Conservation (phyloP, 2,888 invertebrate genomes). For the Mimumesa dahlbomi region DNA sequence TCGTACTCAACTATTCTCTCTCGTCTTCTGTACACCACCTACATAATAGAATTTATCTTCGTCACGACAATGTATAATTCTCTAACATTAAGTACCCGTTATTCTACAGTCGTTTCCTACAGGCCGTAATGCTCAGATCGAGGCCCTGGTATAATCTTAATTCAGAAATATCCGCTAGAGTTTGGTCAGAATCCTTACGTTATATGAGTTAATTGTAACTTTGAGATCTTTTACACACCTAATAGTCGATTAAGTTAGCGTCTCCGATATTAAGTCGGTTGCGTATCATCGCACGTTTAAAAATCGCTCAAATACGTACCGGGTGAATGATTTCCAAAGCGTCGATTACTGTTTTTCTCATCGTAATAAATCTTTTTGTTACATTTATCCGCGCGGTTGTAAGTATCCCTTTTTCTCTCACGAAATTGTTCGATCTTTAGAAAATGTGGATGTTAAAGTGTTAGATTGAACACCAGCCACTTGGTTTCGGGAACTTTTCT, state of each 20-base stretch:
- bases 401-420: too few relatives aligned
- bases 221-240: constrained; percentile 43
- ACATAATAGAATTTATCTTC: constrained; percentile 42
- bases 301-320: too few relatives aligned
- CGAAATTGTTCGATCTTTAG: too few relatives aligned
- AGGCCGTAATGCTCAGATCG: constrained; percentile 33
- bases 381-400: too few relatives aligned
- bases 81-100: constrained; percentile 53
- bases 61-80: constrained; percentile 49
- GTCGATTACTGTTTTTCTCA: too few relatives aligned
- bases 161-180: constrained; percentile 50
- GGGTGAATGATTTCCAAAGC: too few relatives aligned
- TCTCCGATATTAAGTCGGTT: too few relatives aligned
- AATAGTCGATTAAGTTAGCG: constrained; percentile 2
- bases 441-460: too few relatives aligned
- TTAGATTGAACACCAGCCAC: too few relatives aligned
- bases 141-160: constrained; percentile 48
- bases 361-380: too few relatives aligned
- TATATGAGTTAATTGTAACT: constrained; percentile 45
- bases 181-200: constrained; percentile 62
- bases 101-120: constrained; percentile 44
- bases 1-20: constrained; percentile 10
- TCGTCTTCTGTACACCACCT: constrained; percentile 14
- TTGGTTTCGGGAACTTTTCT: too few relatives aligned
- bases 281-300: too few relatives aligned